phyloP scores from a whole-genome alignment of 2,113 vertebrate genomes.

The Arenaria interpres region DNA sequence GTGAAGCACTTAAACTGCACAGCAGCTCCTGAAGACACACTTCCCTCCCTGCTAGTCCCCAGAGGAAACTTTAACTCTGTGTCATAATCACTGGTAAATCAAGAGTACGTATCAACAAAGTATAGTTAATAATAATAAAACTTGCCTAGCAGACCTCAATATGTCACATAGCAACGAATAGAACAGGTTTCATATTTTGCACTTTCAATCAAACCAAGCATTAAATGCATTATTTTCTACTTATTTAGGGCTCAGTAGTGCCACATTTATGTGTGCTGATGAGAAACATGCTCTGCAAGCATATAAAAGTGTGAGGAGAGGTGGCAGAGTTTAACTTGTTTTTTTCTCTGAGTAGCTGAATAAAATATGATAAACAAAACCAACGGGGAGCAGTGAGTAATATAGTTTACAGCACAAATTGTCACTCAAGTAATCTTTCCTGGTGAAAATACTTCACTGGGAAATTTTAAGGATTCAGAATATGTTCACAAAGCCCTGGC shows the following conservation, averaged over 20 bases:
- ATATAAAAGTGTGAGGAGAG: neutral
- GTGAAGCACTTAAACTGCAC: neutral
- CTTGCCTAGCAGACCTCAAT: neutral
- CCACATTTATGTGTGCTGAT: neutral
- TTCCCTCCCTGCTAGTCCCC: neutral
- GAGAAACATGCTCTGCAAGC: neutral
- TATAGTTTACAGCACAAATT: neutral
- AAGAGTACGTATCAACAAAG: neutral
- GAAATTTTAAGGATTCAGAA: neutral
- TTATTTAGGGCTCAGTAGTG: conserved; percentile 7
- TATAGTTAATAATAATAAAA: conserved; percentile 4
- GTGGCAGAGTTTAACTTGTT: neutral
- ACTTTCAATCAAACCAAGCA: neutral
- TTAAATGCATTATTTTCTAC: conserved; percentile 40
- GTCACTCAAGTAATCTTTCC: neutral
- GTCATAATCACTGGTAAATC: conserved; percentile 7
- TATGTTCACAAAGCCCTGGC: neutral
- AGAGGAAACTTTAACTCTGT: neutral
- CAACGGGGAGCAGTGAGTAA: neutral
- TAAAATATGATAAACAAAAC: conserved; percentile 21
- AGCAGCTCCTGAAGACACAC: neutral
- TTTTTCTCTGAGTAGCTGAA: neutral
- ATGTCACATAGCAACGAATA: neutral
- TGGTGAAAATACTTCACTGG: conserved; percentile 13
- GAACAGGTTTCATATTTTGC: neutral